Conservation (phyloP, 2,888 invertebrate species). For the Epinotia bilunana region DNA sequence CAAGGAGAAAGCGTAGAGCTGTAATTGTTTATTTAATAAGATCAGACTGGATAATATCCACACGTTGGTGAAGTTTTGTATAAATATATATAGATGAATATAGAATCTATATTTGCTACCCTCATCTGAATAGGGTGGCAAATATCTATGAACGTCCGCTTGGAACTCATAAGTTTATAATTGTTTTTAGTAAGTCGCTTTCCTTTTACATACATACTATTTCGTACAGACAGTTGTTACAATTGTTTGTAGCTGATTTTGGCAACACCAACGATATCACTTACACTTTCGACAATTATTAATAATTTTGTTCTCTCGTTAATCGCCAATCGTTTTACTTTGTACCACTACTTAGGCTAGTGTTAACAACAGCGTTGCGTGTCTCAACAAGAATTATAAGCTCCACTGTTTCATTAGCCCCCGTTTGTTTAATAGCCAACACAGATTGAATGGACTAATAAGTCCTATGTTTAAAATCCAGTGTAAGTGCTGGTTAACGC, state of each 20-base stretch:
- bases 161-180: no score
- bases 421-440: constrained; percentile 27
- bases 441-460: constrained; percentile 32
- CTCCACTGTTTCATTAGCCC: constrained; percentile 40
- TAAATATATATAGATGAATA: no score
- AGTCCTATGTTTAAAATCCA: constrained; percentile 14
- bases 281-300: not conserved
- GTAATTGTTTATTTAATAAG: not conserved
- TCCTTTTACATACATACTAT: no score
- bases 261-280: no score
- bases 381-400: constrained; percentile 46
- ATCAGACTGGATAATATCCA: not conserved
- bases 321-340: constrained; percentile 46
- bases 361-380: constrained; percentile 52
- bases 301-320: not conserved
- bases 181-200: no score
- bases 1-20: constrained; percentile 22
- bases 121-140: no score
- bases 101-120: no score
- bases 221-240: no score
- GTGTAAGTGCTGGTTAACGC: not conserved
- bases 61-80: no score
- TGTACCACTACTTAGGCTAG: constrained; percentile 47
- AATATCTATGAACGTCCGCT: no score
- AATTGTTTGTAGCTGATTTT: no score